These are phyloP conservation scores for Capitella teleta DNA, from an alignment of 1,140 invertebrate species.

Conservation along the genomic window DNA sequence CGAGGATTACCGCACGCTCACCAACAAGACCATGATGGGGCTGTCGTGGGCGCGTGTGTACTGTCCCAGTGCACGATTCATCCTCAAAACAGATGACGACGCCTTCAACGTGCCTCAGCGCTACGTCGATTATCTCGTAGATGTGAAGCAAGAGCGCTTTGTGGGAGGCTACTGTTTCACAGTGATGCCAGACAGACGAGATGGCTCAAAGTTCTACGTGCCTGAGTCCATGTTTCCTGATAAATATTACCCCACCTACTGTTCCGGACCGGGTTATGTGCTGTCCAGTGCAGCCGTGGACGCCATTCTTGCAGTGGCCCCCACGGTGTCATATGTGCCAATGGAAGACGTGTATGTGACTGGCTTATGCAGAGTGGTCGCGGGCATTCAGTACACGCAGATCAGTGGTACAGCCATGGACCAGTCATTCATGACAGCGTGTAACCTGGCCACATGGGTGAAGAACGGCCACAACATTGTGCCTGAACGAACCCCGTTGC, in stretches of 20 bases:
- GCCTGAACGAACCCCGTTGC: background rate
- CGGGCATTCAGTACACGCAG: slow-evolving; percentile 8
- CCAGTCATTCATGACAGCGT: slow-evolving; percentile 2
- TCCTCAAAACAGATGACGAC: slow-evolving; percentile 16
- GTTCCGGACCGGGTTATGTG: slow-evolving; percentile 9
- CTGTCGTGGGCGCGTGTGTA: slow-evolving; percentile 9
- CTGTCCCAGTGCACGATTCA: slow-evolving; percentile 10
- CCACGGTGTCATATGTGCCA: slow-evolving; percentile 2
- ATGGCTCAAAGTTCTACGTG: slow-evolving; percentile 10
- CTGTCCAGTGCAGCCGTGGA: slow-evolving; percentile 3
- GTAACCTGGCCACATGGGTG: slow-evolving; percentile 7
- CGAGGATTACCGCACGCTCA: slow-evolving; percentile 12
- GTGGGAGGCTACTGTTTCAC: slow-evolving; percentile 13
- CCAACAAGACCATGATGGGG: slow-evolving; percentile 13
- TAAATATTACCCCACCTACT: slow-evolving; percentile 10
- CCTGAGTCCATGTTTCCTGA: slow-evolving; percentile 2
- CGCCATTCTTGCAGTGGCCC: slow-evolving; percentile 3
- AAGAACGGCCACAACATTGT: slow-evolving; percentile 10
- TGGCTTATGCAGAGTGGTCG: slow-evolving; percentile 4
- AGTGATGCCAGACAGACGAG: slow-evolving; percentile 4
- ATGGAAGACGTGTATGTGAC: slow-evolving; percentile 10
- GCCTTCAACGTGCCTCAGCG: slow-evolving; percentile 9
- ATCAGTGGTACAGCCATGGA: slow-evolving; percentile 3
- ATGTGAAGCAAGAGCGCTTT: background rate
- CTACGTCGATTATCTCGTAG: slow-evolving; percentile 7